Base-by-base conservation (phyloP, 2,888 invertebrate genomes). In the Diadegma fenestrale region DNA sequence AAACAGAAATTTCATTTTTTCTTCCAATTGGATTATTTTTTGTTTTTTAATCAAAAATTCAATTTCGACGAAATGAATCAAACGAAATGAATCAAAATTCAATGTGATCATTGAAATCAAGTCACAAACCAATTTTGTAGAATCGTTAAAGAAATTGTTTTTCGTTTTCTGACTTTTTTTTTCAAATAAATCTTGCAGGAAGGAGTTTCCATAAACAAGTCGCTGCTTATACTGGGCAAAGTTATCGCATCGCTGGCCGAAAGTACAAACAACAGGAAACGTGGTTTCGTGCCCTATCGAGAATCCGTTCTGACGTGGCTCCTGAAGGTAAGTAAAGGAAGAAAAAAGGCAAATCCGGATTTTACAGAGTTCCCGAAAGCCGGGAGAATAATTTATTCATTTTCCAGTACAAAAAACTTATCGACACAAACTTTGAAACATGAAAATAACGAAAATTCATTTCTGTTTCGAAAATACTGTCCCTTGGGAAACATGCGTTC, bases 221-320 rank as follows among this genome's bases (percentile, higher is more conserved):
- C 97, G 5, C 94, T 97, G 79, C 94, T 97, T 78, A 97, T 97
- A 0, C 94, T 97, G 86, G 97, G 97, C 48, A 97, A 97, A 94
- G 97, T 97, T 8, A 97, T 97, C 89, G 96, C 96, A 0, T 95
- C 96, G 7, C 94, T 97, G 48, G 96, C 97, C 1, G 97, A 97
- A 86, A 94, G 93, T 72, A 92, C 93, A 43, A 94, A 91, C 82
- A 95, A 94, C 81, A 91, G 92, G 43, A 94, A 94, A 89, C 94
- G 95, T 72, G 91, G 94, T 45, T 97, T 97, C 93, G 96, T 97
- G 14, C 97, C 97, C 0, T 97, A 97, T 93, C 94, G 97, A 79
- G 97, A 97, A 89, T 97, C 97, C 61, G 96, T 97, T 14, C 95
- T 97, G 58, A 97, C 97, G 8, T 97, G 97, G 97, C 93, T 97